Conservation (phyloP, 1,140 invertebrate genomes). For the Tyrophagus putrescentiae region DNA sequence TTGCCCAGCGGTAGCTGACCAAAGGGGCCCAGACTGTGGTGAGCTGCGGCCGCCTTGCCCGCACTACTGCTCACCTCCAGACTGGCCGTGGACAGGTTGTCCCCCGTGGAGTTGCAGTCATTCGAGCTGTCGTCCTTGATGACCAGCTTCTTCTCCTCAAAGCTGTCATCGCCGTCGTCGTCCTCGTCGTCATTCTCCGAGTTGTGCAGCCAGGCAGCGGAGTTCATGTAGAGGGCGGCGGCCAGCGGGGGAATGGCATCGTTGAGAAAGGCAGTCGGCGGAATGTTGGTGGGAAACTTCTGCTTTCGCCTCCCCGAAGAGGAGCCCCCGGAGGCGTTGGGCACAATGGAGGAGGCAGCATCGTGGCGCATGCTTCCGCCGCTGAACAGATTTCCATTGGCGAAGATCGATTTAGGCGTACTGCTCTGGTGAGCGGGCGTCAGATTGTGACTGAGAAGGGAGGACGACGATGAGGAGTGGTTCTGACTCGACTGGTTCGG, state of each 20-base stretch:
- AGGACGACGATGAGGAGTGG: background rate
- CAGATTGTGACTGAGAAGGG: background rate
- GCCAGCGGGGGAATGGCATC: background rate
- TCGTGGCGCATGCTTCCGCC: background rate
- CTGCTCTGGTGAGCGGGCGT: conserved; percentile 10
- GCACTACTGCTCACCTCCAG: background rate
- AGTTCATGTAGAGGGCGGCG: conserved; percentile 3
- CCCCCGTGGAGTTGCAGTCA: background rate
- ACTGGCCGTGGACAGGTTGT: conserved; percentile 2
- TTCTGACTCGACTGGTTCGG: background rate
- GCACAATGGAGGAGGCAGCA: background rate
- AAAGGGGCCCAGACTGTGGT: background rate
- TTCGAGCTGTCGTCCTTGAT: conserved; percentile 16
- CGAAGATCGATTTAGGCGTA: background rate
- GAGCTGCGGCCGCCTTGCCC: background rate
- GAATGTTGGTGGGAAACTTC: conserved; percentile 16
- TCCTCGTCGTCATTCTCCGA: conserved; percentile 10
- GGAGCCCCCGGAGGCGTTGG: background rate
- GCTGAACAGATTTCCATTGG: background rate
- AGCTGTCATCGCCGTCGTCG: background rate
- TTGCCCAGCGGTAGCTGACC: background rate
- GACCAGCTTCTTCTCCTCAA: background rate
- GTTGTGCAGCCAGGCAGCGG: background rate
- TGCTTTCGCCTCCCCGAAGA: conserved; percentile 8
- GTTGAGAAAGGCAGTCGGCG: background rate